phyloP scores from a whole-genome alignment of 2,113 vertebrate genomes.

The Pavo muticus region DNA sequence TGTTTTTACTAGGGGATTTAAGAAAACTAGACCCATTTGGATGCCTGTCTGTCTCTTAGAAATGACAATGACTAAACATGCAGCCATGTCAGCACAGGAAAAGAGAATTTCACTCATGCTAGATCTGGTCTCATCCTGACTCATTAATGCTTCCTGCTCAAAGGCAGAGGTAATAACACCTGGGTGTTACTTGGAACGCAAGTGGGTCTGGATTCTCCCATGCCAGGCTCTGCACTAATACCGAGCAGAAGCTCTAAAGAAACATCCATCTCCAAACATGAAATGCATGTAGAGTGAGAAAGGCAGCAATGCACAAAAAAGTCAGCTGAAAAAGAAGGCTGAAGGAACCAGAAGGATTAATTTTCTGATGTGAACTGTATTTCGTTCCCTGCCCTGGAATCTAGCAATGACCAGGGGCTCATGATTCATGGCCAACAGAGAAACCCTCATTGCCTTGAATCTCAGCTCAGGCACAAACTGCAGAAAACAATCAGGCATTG shows the following conservation, averaged over 20 bases:
- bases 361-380: neutral
- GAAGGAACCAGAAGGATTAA: neutral
- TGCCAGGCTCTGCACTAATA: neutral
- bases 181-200: neutral
- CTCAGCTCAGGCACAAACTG: conserved; percentile 43
- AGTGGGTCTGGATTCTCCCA: neutral
- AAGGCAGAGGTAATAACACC: neutral
- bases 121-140: neutral
- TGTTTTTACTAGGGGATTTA: neutral
- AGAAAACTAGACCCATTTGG: neutral
- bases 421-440: neutral
- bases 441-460: conserved; percentile 12
- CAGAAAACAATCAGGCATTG: conserved; percentile 53
- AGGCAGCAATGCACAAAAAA: neutral
- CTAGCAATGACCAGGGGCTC: neutral
- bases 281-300: neutral
- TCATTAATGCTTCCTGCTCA: neutral
- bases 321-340: neutral
- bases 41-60: neutral
- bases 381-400: neutral
- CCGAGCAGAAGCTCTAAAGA: neutral
- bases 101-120: neutral
- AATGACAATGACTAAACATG: neutral
- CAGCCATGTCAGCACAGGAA: neutral
- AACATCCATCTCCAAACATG: neutral